phyloP scores from a whole-genome alignment of 2,888 invertebrate species.

The Heliconius hortense region DNA sequence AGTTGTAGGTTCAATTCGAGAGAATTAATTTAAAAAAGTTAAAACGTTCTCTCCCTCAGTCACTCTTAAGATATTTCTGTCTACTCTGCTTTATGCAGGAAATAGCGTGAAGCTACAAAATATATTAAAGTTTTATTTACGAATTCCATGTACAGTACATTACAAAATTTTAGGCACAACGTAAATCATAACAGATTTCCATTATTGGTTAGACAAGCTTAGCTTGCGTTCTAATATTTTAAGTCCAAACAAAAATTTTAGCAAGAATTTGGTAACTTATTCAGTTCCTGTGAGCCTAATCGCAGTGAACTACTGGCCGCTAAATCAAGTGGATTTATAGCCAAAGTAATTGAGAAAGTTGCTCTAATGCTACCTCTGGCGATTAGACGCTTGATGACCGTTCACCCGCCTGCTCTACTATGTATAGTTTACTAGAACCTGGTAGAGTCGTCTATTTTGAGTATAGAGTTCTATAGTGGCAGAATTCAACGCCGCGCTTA shows the following conservation, averaged over 20 bases:
- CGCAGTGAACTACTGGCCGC: constrained; percentile 14
- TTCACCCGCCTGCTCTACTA: neutral
- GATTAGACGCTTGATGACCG: constrained; percentile 38
- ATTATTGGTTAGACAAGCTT: too few species aligned
- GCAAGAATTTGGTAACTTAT: constrained; percentile 12
- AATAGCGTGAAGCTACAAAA: too few species aligned
- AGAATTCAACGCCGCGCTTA: too few species aligned
- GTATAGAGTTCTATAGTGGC: neutral
- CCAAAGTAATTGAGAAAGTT: constrained; percentile 38
- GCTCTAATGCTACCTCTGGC: constrained; percentile 36
- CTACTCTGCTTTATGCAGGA: too few species aligned
- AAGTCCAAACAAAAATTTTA: neutral
- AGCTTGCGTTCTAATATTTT: neutral
- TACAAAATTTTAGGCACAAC: too few species aligned
- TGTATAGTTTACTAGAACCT: neutral
- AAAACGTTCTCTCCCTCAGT: too few species aligned
- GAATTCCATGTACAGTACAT: too few species aligned
- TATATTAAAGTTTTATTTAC: too few species aligned
- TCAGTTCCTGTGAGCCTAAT: constrained; percentile 1
- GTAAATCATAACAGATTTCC: too few species aligned
- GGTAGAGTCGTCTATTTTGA: neutral
- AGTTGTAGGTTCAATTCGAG: too few species aligned
- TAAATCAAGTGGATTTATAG: constrained; percentile 41
- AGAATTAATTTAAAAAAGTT: too few species aligned
- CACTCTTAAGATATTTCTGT: too few species aligned